Base-by-base conservation (phyloP, 2,797 vertebrate genomes). In the Myotis vivesi region DNA sequence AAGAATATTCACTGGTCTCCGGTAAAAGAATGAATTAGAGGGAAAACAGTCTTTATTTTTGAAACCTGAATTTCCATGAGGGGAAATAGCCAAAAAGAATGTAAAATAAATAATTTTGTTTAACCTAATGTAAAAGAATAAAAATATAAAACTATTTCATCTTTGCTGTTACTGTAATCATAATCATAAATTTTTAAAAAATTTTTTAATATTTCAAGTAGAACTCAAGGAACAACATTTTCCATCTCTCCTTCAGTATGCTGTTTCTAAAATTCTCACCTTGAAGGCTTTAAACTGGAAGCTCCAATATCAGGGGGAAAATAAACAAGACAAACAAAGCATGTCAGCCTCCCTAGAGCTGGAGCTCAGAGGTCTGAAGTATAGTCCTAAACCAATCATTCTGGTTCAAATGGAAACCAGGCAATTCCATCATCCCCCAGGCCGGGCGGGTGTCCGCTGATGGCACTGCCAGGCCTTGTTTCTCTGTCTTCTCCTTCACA, bases 1-100 rank as follows among this genome's bases (percentile, higher is more conserved):
- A 10, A 62, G 19, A 75, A 25, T 59, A 64, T 11, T 55, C 28
- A 62, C 3, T 72, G 55, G 20, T 75, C 8, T 81, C 30, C 44
- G 25, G 23, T 66, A 36, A 96, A 64, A 94, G n/a, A 49, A 96
- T n/a, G 19, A 84, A 75, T 82, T 44, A 28, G 6, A 91, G 6
- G 53, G 16, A 85, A 77, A 90, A 76, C 0, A 33, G 16, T 73
- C 51, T 91, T 81, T 85, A 19, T 66, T 59, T 62, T 46, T 73
- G 23, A 83, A 85, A 83, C 25, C 19, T 94, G 41, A 76, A 71
- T 85, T 57, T 28, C 19, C 75, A 77, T 2, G 15, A 88, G 22
- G 57, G 8, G 79, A 91, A 85, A 66, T 0, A 75, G 25, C 23
- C 30, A 6, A 53, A 2, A n/a, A 20, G 44, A 49, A 36, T 25